phyloP scores from a whole-genome alignment of 1,140 invertebrate genomes.

The Ladona fulva region DNA sequence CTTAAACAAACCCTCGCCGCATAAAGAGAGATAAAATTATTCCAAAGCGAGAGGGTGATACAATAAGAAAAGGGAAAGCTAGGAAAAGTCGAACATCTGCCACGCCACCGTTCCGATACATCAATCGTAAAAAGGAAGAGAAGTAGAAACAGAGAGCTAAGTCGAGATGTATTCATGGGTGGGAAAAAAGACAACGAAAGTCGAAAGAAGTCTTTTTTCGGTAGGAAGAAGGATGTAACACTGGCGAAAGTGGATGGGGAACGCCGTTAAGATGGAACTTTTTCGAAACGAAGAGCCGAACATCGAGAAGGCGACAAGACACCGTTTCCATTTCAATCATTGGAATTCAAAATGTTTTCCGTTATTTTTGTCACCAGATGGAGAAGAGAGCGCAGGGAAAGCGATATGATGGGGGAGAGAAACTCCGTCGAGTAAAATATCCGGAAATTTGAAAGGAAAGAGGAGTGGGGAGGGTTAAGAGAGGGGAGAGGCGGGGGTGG shows the following conservation, averaged over 20 bases:
- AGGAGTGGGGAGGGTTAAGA: neutral
- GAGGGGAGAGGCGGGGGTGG: neutral
- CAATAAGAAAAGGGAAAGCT: no score
- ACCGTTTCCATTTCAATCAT: slow-evolving; percentile 6
- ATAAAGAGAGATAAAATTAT: no score
- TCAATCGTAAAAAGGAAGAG: no score
- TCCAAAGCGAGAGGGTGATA: no score
- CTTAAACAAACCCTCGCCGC: no score
- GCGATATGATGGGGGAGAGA: neutral
- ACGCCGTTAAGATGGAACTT: neutral
- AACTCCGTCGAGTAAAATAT: neutral
- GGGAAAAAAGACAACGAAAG: neutral
- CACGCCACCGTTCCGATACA: no score
- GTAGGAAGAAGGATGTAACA: neutral
- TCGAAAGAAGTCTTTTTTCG: neutral
- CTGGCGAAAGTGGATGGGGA: neutral
- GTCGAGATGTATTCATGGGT: neutral
- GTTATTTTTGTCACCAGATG: slow-evolving; percentile 1
- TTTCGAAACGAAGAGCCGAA: neutral
- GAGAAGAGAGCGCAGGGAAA: neutral
- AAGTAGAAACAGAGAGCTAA: neutral
- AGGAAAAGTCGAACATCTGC: no score
- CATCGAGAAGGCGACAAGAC: neutral
- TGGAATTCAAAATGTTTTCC: slow-evolving; percentile 10
- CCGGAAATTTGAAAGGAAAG: neutral